Base-by-base conservation (phyloP, 2,113 vertebrate species). In the Cyanistes caeruleus region DNA sequence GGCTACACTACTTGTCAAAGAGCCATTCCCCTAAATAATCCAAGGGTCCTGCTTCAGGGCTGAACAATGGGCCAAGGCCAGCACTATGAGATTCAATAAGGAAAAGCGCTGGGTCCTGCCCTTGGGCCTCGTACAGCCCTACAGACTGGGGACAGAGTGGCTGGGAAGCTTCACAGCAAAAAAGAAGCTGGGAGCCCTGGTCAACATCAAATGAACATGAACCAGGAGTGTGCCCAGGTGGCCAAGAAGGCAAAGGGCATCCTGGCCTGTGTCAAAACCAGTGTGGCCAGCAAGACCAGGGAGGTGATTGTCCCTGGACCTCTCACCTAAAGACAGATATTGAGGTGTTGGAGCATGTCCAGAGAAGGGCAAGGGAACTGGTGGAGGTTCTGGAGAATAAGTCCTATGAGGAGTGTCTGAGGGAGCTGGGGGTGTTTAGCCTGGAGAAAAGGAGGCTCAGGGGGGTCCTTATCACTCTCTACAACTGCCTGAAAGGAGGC, bases 51-150 rank as follows among this genome's bases (percentile, higher is more conserved):
- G 1, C n/a, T 69, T 53, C 23, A 21, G 59, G 18, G 24, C 22
- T 76, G 33, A 79, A 49, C 0, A 0, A 4, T 1, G 5, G 20
- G 20, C 28, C 20, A 17, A 89, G 11, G 17, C 24, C 24, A 60
- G 19, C 2, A 5, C 39, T 31, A 11, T 13, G 48, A 62, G 17
- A 41, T 27, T 23, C 41, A 48, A 15, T 11, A 18, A 27, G 11
- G 11, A 49, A 41, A 41, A 55, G 18, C 25, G 5, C 19, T 13
- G 9, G 12, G 8, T 53, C 16, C n/a, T 48, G 20, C 12, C 17
- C 13, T n/a, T 35, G 39, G 14, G 4, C 19, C 2, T 2, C 39
- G 11, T 3, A 21, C 9, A 41, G 39, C 4, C 2, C 24, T 46
- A 21, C 33, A 27, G 19, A 7, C 37, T 13, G 27, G 2, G 0